phyloP scores from a whole-genome alignment of 1,140 invertebrate genomes.

The Trypoxylus dichotomus region DNA sequence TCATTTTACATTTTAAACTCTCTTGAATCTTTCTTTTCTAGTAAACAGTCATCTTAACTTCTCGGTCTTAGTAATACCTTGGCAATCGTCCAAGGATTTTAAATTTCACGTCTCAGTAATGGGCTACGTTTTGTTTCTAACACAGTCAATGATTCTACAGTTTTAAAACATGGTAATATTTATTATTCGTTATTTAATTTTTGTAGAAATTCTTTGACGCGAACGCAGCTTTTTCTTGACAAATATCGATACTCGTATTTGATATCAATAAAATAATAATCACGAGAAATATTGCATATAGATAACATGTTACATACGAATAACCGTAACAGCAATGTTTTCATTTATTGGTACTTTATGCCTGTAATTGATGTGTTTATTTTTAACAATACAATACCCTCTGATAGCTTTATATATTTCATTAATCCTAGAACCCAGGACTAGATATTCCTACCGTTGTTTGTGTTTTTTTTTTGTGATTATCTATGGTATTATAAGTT shows the following conservation, averaged over 20 bases:
- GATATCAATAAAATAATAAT: too few species aligned
- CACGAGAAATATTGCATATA: background rate
- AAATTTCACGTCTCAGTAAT: constrained; percentile 28
- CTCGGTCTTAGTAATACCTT: constrained; percentile 29
- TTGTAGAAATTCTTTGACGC: background rate
- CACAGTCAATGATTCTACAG: background rate
- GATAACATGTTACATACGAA: background rate
- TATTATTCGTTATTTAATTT: constrained; percentile 1
- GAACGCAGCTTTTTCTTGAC: too few species aligned
- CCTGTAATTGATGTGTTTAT: background rate
- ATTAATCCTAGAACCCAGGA: background rate
- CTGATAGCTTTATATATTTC: background rate
- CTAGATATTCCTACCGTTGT: too few species aligned
- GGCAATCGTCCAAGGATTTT: constrained; percentile 37
- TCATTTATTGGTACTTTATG: background rate
- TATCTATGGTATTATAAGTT: background rate
- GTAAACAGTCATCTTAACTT: constrained; percentile 13
- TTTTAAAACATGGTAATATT: background rate
- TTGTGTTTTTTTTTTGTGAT: too few species aligned
- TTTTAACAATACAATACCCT: background rate
- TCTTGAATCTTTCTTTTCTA: constrained; percentile 15
- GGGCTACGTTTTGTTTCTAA: constrained; percentile 14
- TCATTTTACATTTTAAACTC: background rate
- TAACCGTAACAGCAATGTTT: background rate
- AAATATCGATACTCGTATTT: too few species aligned